Conservation (phyloP, 2,113 vertebrate species). For the Serinus canaria region DNA sequence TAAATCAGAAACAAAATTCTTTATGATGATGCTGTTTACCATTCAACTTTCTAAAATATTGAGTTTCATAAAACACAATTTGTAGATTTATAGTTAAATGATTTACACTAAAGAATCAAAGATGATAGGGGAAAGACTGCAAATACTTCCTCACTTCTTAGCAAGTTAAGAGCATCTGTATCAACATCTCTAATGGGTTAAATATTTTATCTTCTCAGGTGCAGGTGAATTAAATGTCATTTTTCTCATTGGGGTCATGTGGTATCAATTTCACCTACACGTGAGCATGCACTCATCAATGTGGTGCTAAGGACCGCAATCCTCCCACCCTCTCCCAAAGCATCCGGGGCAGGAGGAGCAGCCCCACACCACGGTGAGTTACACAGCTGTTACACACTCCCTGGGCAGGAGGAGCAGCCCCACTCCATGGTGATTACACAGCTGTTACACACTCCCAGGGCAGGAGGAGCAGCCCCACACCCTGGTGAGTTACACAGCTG, state of each 20-base stretch:
- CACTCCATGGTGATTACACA: background rate
- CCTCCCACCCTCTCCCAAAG: background rate
- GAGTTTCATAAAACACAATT: background rate
- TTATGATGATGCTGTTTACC: background rate
- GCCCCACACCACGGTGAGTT: background rate
- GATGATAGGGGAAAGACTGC: accelerated
- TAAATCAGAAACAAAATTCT: background rate
- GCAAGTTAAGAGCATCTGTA: background rate
- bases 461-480: background rate
- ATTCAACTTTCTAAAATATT: background rate
- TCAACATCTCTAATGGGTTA: background rate
- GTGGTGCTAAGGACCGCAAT: background rate
- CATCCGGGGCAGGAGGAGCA: accelerated
- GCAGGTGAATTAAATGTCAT: background rate
- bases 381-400: no score
- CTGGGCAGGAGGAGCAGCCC: accelerated
- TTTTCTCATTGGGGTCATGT: background rate
- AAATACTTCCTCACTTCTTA: background rate
- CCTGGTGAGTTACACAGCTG: background rate
- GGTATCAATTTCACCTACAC: background rate
- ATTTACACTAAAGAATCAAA: background rate
- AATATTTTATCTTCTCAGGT: background rate
- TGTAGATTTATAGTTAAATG: background rate
- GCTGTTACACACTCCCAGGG: accelerated
- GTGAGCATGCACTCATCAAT: background rate